phyloP scores from a whole-genome alignment of 2,797 vertebrate species.

The Ibycter americanus region DNA sequence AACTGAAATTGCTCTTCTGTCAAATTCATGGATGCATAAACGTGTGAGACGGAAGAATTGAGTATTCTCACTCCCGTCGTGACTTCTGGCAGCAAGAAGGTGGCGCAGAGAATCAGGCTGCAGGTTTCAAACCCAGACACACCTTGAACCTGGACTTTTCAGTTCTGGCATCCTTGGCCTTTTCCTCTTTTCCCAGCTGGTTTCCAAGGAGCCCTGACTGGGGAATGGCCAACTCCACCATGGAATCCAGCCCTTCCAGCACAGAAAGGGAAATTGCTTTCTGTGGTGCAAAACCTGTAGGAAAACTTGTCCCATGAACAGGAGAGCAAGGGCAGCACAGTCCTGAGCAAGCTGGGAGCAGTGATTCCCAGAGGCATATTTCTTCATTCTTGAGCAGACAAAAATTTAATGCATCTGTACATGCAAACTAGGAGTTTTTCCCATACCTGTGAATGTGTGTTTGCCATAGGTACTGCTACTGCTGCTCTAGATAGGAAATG shows the following conservation, averaged over 20 bases:
- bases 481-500: background rate
- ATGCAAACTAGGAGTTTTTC: background rate
- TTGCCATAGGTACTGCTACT: background rate
- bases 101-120: background rate
- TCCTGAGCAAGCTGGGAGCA: background rate
- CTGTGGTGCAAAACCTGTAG: background rate
- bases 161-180: background rate
- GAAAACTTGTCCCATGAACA: background rate
- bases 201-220: background rate
- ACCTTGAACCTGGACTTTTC: background rate
- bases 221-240: accelerated
- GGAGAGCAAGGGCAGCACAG: background rate
- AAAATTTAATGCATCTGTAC: background rate
- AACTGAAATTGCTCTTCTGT: background rate
- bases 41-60: background rate
- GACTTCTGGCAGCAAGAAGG: background rate
- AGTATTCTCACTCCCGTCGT: background rate
- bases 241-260: accelerated
- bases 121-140: background rate
- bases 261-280: background rate
- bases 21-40: constrained; percentile 9
- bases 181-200: background rate
- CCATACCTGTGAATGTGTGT: background rate
- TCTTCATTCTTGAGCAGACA: background rate
- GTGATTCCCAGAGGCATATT: background rate